phyloP scores from a whole-genome alignment of 2,888 invertebrate genomes.

The Tinea pellionella region DNA sequence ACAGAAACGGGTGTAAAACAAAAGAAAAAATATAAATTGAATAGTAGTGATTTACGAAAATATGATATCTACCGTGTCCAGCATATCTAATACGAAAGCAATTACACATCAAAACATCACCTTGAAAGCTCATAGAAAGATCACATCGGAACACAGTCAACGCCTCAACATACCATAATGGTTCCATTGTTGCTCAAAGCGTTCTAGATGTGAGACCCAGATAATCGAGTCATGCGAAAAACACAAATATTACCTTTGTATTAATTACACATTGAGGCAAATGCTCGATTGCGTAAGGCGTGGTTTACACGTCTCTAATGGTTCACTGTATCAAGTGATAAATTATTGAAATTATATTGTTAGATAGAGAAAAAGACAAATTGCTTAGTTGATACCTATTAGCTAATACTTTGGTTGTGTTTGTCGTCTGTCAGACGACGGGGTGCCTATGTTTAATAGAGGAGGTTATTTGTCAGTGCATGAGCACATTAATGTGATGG shows the following conservation, averaged over 20 bases:
- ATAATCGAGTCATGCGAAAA: slow-evolving; percentile 41
- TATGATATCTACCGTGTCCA: no score
- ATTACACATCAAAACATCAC: slow-evolving; percentile 60
- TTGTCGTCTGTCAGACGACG: not conserved
- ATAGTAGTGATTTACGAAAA: no score
- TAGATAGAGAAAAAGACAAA: not conserved
- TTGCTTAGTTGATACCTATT: not conserved
- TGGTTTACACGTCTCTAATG: not conserved
- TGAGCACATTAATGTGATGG: slow-evolving; percentile 34
- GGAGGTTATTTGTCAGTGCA: slow-evolving; percentile 27
- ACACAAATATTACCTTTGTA: slow-evolving; percentile 47
- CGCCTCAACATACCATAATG: slow-evolving; percentile 40
- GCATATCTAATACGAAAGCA: no score
- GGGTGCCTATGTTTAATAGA: slow-evolving; percentile 14
- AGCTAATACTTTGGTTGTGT: not conserved
- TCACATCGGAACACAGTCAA: slow-evolving; percentile 18
- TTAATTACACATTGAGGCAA: slow-evolving; percentile 29
- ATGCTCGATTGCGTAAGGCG: not conserved
- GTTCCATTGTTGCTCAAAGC: slow-evolving; percentile 41
- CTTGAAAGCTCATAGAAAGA: slow-evolving; percentile 36
- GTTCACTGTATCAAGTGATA: not conserved
- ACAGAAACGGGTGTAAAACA: slow-evolving; percentile 15
- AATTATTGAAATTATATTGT: not conserved
- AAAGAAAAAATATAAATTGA: no score
- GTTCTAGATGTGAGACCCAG: slow-evolving; percentile 25